Conservation (phyloP, 2,888 invertebrate species). For the Sialis fuliginosa region DNA sequence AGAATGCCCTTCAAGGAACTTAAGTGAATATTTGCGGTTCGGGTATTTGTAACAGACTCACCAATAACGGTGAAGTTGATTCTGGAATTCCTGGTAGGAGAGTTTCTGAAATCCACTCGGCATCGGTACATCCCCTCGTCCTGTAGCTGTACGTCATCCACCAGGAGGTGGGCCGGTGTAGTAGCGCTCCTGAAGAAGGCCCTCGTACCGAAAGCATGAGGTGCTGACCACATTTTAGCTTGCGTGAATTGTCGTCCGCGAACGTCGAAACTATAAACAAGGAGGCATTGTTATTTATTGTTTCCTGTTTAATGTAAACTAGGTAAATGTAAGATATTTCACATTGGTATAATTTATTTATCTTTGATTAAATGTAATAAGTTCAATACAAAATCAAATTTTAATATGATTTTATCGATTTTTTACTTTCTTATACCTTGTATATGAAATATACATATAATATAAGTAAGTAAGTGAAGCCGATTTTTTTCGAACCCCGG, state of each 20-base stretch:
- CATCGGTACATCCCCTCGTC: constrained; percentile 58
- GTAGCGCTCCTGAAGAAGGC: constrained; percentile 36
- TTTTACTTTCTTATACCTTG: too few relatives aligned
- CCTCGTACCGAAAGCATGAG: constrained; percentile 32
- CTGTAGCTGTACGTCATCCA: constrained; percentile 34
- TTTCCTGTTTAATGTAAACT: neutral
- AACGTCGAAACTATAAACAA: constrained; percentile 36
- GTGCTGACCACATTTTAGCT: constrained; percentile 39
- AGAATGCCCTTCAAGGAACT: too few relatives aligned
- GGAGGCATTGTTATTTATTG: constrained; percentile 4
- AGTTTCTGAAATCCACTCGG: constrained; percentile 56
- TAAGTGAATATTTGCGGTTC: too few relatives aligned
- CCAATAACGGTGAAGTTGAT: constrained; percentile 59
- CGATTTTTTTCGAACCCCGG: too few relatives aligned
- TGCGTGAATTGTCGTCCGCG: constrained; percentile 33
- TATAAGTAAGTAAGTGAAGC: too few relatives aligned
- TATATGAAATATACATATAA: too few relatives aligned
- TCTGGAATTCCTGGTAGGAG: constrained; percentile 52
- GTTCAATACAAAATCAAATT: too few relatives aligned
- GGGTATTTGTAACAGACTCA: constrained; percentile 24
- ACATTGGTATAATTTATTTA: too few relatives aligned
- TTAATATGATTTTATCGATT: too few relatives aligned
- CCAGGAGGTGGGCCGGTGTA: constrained; percentile 37
- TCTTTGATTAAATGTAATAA: too few relatives aligned
- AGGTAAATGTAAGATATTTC: neutral